Conservation (phyloP, 2,797 vertebrate species). For the Lindbergichthys nudifrons region DNA sequence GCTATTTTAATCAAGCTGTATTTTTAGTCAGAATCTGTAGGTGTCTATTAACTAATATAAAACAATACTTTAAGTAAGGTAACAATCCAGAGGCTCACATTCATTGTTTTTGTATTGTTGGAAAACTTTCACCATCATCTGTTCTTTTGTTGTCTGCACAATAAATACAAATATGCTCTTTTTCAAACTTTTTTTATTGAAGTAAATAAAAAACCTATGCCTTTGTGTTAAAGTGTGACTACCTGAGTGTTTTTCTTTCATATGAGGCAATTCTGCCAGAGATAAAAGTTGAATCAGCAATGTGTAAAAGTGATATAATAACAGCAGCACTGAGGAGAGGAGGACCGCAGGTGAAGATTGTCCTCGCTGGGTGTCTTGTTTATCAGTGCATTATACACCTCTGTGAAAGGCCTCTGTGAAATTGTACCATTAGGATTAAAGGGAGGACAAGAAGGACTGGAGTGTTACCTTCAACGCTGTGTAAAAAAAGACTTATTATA, state of each 20-base stretch:
- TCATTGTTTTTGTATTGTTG: neutral
- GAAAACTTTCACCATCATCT: neutral
- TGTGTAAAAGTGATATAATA: neutral
- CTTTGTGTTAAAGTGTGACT: neutral
- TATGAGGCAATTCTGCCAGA: neutral
- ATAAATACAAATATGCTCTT: neutral
- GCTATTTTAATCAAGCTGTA: too few species aligned
- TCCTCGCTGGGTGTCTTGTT: conserved; percentile 3
- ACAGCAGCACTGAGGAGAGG: neutral
- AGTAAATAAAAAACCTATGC: neutral
- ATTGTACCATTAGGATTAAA: neutral
- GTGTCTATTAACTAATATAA: neutral
- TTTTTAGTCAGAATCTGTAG: neutral
- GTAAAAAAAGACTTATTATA: neutral
- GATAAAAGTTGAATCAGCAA: neutral
- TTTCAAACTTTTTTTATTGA: neutral
- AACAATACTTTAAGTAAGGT: too few species aligned
- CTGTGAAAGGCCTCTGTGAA: neutral
- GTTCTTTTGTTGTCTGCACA: neutral
- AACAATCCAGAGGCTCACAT: neutral
- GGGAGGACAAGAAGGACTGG: conserved; percentile 1
- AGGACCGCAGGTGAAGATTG: neutral
- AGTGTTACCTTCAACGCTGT: neutral
- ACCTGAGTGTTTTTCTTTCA: neutral
- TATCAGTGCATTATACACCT: conserved; percentile 6